Percentiles rank a stretch among this genome's conserved stretches.
Conservation (phyloP, 2,888 invertebrate genomes). For the Phymatocera aterrima region DNA sequence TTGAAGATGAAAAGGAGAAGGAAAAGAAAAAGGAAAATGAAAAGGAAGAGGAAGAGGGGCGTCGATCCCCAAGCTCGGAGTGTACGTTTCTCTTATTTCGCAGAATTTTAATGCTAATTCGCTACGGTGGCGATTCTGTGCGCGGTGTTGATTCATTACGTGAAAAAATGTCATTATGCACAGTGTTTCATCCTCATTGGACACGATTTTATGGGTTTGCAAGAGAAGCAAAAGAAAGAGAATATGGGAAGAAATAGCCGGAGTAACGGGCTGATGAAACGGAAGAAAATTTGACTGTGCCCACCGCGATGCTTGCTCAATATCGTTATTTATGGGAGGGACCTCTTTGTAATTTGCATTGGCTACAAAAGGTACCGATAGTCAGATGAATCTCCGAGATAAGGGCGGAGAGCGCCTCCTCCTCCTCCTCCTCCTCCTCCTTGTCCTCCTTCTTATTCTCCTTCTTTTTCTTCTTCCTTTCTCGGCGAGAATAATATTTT, state of each 20-base stretch:
- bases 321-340: constrained; percentile 67
- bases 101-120: neutral
- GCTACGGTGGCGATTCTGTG: neutral
- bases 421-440: constrained; percentile 37
- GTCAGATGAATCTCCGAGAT: constrained; percentile 66
- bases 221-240: neutral
- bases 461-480: constrained; percentile 37
- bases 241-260: neutral
- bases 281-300: constrained; percentile 48
- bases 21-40: constrained; percentile 11
- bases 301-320: constrained; percentile 57
- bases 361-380: constrained; percentile 68
- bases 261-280: constrained; percentile 2
- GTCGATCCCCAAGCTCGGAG: neutral
- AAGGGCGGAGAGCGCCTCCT: constrained; percentile 57
- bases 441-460: constrained; percentile 30
- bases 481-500: constrained; percentile 50
- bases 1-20: neutral
- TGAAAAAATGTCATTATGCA: too few relatives aligned
- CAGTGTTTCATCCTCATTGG: neutral
- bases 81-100: neutral
- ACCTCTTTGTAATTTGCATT: constrained; percentile 68
- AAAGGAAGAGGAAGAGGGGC: neutral
- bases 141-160: neutral
- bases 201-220: neutral